A percentile compares a stretch with the other conserved stretches of the same genome.
phyloP scores from a whole-genome alignment of 2,113 vertebrate genomes.

The Lepus timidus region DNA sequence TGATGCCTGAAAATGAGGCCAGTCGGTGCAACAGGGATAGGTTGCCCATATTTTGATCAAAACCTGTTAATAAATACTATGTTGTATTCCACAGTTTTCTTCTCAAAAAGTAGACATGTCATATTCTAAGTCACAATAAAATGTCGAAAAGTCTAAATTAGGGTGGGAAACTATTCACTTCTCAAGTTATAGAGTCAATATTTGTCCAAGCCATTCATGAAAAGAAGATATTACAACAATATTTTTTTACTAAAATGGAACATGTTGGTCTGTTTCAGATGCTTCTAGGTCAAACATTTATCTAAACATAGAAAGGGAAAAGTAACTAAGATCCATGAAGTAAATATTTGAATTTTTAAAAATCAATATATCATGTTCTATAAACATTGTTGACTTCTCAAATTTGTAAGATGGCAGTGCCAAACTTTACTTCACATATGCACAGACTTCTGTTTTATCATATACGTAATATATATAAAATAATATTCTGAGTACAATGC shows the following conservation, averaged over 20 bases:
- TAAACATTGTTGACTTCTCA: neutral
- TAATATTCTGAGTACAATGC: neutral
- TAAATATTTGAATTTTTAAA: neutral
- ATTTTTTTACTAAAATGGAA: constrained; percentile 37
- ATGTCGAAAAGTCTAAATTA: constrained; percentile 43
- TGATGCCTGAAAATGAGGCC: neutral
- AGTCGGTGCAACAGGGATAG: neutral
- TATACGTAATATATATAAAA: neutral
- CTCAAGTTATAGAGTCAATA: constrained; percentile 26
- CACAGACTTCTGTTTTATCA: neutral
- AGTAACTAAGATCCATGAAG: neutral
- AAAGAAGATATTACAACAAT: constrained; percentile 24
- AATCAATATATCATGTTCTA: neutral
- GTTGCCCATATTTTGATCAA: constrained; percentile 9
- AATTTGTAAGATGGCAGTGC: neutral
- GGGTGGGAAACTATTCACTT: constrained; percentile 42
- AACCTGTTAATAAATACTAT: constrained; percentile 15
- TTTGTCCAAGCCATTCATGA: constrained; percentile 61
- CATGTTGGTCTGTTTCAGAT: neutral
- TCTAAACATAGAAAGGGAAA: neutral
- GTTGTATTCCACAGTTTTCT: neutral
- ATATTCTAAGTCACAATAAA: constrained; percentile 35
- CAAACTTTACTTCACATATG: neutral
- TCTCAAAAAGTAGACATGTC: constrained; percentile 41
- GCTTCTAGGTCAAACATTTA: neutral